Conservation (phyloP, 2,888 invertebrate species). For the Sarcophaga carnaria region DNA sequence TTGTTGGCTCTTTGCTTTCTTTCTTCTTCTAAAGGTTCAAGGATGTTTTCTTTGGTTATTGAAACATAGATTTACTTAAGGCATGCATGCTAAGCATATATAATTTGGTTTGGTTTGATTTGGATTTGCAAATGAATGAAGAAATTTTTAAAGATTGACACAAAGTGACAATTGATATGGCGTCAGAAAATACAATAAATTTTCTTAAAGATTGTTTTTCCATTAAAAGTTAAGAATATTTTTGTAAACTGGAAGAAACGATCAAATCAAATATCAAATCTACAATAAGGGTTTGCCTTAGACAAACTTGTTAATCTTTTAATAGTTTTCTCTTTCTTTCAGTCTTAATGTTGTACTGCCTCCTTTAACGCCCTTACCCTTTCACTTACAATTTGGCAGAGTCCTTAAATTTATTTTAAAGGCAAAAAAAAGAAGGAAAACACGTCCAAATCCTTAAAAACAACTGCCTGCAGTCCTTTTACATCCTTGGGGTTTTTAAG, state of each 20-base stretch:
- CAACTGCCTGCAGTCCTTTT: neutral
- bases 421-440: neutral
- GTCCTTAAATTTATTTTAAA: neutral
- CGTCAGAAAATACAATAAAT: slow-evolving; percentile 10
- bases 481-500: neutral
- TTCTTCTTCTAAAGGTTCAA: neutral
- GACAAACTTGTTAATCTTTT: slow-evolving; percentile 14
- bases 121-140: slow-evolving; percentile 1
- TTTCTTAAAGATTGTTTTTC: neutral
- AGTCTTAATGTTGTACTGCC: neutral
- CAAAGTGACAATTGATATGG: slow-evolving; percentile 38
- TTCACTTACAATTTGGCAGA: neutral
- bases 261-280: slow-evolving; percentile 21
- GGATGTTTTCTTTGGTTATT: slow-evolving; percentile 2
- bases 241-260: neutral
- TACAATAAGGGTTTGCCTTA: slow-evolving; percentile 2
- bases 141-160: slow-evolving; percentile 34
- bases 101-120: neutral
- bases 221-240: neutral
- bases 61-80: neutral
- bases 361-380: too few species aligned
- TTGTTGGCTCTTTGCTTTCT: neutral
- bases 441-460: neutral
- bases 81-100: neutral
- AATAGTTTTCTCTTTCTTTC: neutral